Evolutionary conservation across 2,797 vertebrate species (phyloP).

Genomic region (Sarcophilus harrisii): DNA sequence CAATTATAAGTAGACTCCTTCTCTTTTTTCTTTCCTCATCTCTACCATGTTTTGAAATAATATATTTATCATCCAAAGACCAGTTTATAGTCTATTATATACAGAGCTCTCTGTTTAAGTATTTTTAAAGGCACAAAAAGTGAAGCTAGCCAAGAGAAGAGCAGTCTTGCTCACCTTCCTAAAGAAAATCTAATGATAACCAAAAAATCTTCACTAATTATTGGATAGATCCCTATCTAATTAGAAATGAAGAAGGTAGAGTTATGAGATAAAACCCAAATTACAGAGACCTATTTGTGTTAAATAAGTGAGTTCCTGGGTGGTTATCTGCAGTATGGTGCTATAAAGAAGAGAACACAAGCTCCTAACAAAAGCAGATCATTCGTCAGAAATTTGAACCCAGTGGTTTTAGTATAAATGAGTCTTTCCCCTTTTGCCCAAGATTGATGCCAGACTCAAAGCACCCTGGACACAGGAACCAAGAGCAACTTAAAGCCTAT

Average conservation of each 20-base stretch:
- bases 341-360: slow-evolving; percentile 15
- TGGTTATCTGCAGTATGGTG: slow-evolving; percentile 68
- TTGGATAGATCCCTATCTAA: slow-evolving; percentile 63
- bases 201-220: slow-evolving; percentile 61
- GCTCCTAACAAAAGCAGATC: slow-evolving; percentile 74
- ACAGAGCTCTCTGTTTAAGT: slow-evolving; percentile 45
- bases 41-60: slow-evolving; percentile 41
- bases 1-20: neutral
- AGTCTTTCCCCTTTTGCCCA: slow-evolving; percentile 18
- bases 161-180: slow-evolving; percentile 62
- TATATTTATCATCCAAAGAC: slow-evolving; percentile 54
- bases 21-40: slow-evolving; percentile 3
- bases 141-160: slow-evolving; percentile 26
- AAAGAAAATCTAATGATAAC: slow-evolving; percentile 73
- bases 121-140: slow-evolving; percentile 56
- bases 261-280: slow-evolving; percentile 71
- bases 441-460: slow-evolving; percentile 33
- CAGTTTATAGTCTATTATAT: slow-evolving; percentile 31
- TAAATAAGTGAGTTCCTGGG: slow-evolving; percentile 57
- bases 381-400: slow-evolving; percentile 42
- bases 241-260: slow-evolving; percentile 46
- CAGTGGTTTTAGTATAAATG: slow-evolving; percentile 35
- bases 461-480: slow-evolving; percentile 17
- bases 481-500: neutral
- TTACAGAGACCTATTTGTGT: slow-evolving; percentile 52